phyloP scores from a whole-genome alignment of 2,888 invertebrate species.

The Tipula helvola region DNA sequence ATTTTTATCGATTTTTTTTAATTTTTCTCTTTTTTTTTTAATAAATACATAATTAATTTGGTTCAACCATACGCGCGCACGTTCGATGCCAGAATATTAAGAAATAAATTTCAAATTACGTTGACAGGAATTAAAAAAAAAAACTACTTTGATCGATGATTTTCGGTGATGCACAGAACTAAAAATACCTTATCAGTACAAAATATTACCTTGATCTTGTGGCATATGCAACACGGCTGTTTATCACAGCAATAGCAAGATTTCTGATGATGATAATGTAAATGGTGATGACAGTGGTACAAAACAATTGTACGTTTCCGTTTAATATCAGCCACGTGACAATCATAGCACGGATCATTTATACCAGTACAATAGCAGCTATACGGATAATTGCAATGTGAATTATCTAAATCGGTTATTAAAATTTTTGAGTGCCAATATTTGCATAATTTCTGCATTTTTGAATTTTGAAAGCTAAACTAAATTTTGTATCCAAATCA shows the following conservation, averaged over 20 bases:
- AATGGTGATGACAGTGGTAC: neutral
- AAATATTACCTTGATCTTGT: neutral
- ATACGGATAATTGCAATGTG: neutral
- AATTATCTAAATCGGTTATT: neutral
- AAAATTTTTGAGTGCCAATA: neutral
- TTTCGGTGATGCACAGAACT: too few species aligned
- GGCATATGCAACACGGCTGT: neutral
- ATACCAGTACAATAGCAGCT: neutral
- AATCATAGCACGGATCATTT: neutral
- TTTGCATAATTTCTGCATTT: neutral
- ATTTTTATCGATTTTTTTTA: neutral
- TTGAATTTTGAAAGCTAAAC: neutral
- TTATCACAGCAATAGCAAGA: neutral
- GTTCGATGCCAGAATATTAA: neutral
- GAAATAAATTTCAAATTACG: neutral
- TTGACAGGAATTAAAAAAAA: neutral
- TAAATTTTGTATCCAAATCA: neutral
- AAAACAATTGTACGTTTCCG: neutral
- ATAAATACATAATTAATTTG: neutral
- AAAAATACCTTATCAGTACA: neutral
- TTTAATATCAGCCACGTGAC: neutral
- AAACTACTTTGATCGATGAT: neutral
- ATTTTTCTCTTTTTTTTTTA: neutral
- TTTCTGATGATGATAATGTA: neutral
- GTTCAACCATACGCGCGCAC: neutral